These are phyloP conservation scores for Struthidea cinerea DNA, from an alignment of 2,113 vertebrate genomes.

Conservation along the genomic window DNA sequence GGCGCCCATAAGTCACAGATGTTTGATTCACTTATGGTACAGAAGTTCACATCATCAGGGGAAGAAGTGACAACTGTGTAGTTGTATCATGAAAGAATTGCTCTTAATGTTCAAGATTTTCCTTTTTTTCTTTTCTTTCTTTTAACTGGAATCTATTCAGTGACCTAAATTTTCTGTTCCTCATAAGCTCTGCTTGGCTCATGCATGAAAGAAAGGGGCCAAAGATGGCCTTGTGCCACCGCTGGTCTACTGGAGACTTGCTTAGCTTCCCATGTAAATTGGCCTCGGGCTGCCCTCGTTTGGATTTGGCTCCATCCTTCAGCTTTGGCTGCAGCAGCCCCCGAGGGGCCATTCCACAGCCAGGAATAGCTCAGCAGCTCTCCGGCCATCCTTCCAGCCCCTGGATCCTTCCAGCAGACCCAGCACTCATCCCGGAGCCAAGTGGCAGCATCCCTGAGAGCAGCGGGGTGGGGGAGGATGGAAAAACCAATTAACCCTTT, in stretches of 20 bases:
- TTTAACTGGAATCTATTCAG: background rate
- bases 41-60: background rate
- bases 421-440: background rate
- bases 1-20: accelerated
- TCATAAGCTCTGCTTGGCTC: background rate
- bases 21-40: background rate
- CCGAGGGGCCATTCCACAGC: background rate
- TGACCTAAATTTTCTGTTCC: background rate
- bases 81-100: background rate
- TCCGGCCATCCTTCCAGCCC: background rate
- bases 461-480: background rate
- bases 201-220: background rate
- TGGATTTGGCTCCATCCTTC: background rate
- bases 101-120: background rate
- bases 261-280: background rate
- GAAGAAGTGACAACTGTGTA: background rate
- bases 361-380: background rate
- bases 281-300: background rate
- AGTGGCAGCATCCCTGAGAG: background rate
- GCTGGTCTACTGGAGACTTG: background rate
- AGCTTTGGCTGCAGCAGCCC: background rate
- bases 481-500: background rate
- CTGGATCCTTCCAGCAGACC: background rate
- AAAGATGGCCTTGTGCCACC: background rate
- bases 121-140: accelerated